These are phyloP conservation scores for Nothura maculosa DNA, from an alignment of 2,797 vertebrate genomes.

Conservation along the genomic window DNA sequence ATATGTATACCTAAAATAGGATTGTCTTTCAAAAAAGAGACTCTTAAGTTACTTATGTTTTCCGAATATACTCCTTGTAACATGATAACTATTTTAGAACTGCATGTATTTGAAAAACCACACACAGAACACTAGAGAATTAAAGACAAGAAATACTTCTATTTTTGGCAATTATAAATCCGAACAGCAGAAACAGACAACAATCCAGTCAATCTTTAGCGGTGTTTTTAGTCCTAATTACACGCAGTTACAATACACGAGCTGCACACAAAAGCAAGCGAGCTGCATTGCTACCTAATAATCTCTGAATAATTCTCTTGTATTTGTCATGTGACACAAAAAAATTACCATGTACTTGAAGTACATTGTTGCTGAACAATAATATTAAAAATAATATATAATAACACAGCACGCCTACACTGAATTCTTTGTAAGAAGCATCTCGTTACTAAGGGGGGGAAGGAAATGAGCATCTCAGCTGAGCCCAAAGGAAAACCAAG, in stretches of 20 bases:
- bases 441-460: accelerated
- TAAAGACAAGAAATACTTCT: not conserved
- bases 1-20: not conserved
- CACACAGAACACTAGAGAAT: not conserved
- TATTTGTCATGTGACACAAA: not conserved
- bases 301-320: not conserved
- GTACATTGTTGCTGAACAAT: not conserved
- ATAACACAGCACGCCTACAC: not conserved
- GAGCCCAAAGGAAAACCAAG: not conserved
- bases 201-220: not conserved
- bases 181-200: not conserved
- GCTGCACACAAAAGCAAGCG: not conserved
- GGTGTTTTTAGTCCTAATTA: not conserved
- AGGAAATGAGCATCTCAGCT: not conserved
- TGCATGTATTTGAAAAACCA: not conserved
- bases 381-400: not conserved
- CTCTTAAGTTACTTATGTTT: not conserved
- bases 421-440: not conserved
- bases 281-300: not conserved
- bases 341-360: not conserved
- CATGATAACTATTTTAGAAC: not conserved
- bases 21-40: not conserved
- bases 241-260: not conserved
- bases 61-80: not conserved
- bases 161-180: not conserved